phyloP scores from a whole-genome alignment of 37 sponge, comb jelly and placozoan genomes.

The Aplysina aerophoba region DNA sequence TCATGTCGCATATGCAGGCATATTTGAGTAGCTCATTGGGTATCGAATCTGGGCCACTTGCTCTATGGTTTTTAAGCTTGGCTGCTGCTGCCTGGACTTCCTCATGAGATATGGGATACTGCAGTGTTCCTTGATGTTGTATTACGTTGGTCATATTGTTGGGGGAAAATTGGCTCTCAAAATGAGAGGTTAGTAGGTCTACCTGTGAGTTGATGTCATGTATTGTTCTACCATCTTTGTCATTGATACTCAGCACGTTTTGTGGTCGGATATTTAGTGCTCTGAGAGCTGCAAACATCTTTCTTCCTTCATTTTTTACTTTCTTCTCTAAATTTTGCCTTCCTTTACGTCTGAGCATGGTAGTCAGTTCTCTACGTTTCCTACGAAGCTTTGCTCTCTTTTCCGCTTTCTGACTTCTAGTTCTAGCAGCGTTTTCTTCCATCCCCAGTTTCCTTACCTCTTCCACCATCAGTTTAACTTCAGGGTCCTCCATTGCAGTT shows the following conservation, averaged over 20 bases:
- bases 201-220: neutral
- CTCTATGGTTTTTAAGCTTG: neutral
- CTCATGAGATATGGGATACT: neutral
- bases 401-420: too few species aligned
- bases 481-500: too few species aligned
- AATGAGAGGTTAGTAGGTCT: neutral
- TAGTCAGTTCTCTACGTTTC: neutral
- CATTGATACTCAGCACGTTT: neutral
- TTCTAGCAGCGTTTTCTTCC: too few species aligned
- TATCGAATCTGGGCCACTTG: constrained; percentile 3
- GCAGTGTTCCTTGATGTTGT: neutral
- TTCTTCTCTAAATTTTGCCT: neutral
- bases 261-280: constrained; percentile 9
- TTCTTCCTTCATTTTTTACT: neutral
- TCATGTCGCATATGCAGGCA: neutral
- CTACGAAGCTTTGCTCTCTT: too few species aligned
- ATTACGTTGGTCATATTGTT: neutral
- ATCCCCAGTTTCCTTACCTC: too few species aligned
- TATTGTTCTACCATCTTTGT: neutral
- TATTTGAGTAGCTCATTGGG: constrained; percentile 2
- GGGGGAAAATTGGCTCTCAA: neutral
- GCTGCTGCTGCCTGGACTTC: neutral
- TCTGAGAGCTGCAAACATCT: constrained; percentile 15
- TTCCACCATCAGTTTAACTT: too few species aligned
- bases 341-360: constrained; percentile 9